Evolutionary conservation across 2,888 invertebrate genomes (phyloP).

Genomic region (Aspidiotus rigidus): DNA sequence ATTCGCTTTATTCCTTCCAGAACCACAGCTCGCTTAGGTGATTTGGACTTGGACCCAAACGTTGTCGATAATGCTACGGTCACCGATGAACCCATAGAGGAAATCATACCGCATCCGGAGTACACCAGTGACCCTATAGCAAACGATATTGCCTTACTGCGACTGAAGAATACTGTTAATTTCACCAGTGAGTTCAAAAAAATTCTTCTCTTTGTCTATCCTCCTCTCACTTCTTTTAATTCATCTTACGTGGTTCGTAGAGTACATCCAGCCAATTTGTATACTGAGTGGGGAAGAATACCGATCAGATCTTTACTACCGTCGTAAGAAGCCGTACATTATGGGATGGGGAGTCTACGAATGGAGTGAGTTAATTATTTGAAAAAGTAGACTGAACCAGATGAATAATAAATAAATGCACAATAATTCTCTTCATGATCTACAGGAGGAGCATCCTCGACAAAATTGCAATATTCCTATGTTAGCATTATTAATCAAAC

Average conservation of each 20-base stretch:
- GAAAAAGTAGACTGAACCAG: too few relatives aligned
- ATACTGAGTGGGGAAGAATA: conserved; percentile 51
- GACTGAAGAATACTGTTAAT: conserved; percentile 15
- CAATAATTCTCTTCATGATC: too few relatives aligned
- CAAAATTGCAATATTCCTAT: conserved; percentile 57
- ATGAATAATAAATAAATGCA: too few relatives aligned
- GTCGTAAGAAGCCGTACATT: conserved; percentile 57
- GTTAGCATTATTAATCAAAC: conserved; percentile 59
- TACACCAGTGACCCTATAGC: conserved; percentile 28
- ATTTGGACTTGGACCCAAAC: conserved; percentile 34
- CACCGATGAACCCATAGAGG: conserved; percentile 34
- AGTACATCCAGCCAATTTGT: conserved; percentile 61
- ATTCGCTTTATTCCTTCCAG: conserved; percentile 14
- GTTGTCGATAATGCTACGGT: conserved; percentile 34
- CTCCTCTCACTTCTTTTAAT: too few relatives aligned
- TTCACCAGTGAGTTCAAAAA: conserved; percentile 3
- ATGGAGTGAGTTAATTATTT: too few relatives aligned
- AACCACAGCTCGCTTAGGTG: conserved; percentile 35
- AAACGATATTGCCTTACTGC: conserved; percentile 37
- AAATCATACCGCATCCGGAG: conserved; percentile 32
- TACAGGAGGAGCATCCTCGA: conserved; percentile 59
- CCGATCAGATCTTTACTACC: conserved; percentile 48
- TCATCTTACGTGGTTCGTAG: conserved; percentile 48
- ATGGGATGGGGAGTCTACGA: conserved; percentile 71
- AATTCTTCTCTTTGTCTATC: too few relatives aligned